Evolutionary conservation across 2,888 invertebrate species (phyloP).

Genomic region (Ichneumoninae sp.): DNA sequence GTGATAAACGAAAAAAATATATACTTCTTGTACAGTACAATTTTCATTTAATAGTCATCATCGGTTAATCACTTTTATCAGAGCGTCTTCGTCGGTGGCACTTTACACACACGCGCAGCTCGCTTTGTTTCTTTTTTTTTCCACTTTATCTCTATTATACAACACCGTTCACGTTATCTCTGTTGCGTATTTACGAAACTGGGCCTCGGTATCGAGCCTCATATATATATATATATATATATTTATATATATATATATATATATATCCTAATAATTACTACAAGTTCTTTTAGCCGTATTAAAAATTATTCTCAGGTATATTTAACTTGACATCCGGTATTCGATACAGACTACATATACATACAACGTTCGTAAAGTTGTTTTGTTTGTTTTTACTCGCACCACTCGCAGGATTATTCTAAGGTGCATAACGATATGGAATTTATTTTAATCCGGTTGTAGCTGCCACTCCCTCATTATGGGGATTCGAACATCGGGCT

Average conservation of each 20-base stretch:
- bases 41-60: conserved; percentile 63
- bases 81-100: conserved; percentile 71
- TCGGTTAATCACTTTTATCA: conserved; percentile 71
- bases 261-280: conserved; percentile 64
- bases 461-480: conserved; percentile 17
- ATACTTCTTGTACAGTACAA: conserved; percentile 77
- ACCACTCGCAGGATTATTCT: conserved; percentile 31
- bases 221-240: conserved; percentile 53
- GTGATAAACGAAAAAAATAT: conserved; percentile 82
- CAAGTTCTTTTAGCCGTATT: conserved; percentile 60
- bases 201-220: conserved; percentile 43
- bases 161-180: conserved; percentile 31
- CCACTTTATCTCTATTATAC: conserved; percentile 40
- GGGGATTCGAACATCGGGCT: neutral
- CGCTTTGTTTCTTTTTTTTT: conserved; percentile 32
- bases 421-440: conserved; percentile 54
- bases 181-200: conserved; percentile 45
- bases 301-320: conserved; percentile 69
- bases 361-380: conserved; percentile 40
- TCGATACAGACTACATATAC: conserved; percentile 65
- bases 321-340: conserved; percentile 66
- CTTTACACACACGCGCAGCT: conserved; percentile 71
- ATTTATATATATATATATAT: neutral
- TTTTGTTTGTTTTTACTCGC: conserved; percentile 28
- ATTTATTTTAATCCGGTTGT: conserved; percentile 37